Evolutionary conservation across 2,113 vertebrate species (phyloP), one percentile per base, ranked within the genome.

Genomic region (Labrus mixtus): DNA sequence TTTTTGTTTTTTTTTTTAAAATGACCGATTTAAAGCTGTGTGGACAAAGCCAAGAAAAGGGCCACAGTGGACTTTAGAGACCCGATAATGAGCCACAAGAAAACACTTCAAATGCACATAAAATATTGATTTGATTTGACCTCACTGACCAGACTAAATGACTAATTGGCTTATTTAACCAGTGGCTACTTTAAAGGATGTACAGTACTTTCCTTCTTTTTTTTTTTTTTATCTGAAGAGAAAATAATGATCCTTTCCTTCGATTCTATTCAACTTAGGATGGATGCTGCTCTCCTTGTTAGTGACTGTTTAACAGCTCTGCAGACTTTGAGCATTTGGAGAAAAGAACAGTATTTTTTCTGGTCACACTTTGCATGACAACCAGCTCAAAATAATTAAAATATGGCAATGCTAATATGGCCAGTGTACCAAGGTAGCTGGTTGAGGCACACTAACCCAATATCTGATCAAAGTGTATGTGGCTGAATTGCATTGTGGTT

Each of bases 151-250:
- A 65, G 29, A 83, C 81, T 78, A 87, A 86, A 76, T 84, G 84
- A 81, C 83, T 92, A 90, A 91, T 85, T 86, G 89, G 73, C 81
- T 87, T 78, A 83, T 90, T 91, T 85, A 88, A 89, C 83, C 76
- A 69, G 63, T 43, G 58, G 41, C 25, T 69, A 54, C 73, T 78
- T 86, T 78, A 65, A 78, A 82, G 20, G 53, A 80, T 75, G 63
- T 65, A 83, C 54, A 73, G 63, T 17, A 10, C 73, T 67, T 81
- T 73, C 10, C 9, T 65, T 73, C 76, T 79, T 66, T 15, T 67
- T 81, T 73, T 8, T 8, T 65, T 73, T 78, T 79, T 66, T 15
- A 36, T 57, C 68, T 62, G 25, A n/a, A 29, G 62, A 78, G 68
- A 76, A 81, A 86, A 88, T 82, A 89, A 85, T 69, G 84, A 83